Conservation (phyloP, 2,888 invertebrate species). For the Eumacrocentrus americanus region DNA sequence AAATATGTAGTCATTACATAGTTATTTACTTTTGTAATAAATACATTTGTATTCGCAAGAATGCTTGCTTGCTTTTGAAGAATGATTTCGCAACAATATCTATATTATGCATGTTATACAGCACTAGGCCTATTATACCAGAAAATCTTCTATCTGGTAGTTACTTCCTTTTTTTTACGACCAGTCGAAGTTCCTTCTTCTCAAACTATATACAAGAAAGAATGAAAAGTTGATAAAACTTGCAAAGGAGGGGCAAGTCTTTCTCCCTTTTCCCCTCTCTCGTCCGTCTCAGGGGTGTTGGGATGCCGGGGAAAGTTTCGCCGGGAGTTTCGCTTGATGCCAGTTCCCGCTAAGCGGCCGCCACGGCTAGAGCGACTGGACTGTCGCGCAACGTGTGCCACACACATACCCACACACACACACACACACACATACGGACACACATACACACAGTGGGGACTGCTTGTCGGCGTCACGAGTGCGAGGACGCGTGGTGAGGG, state of each 20-base stretch:
- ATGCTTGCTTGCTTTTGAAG: no score
- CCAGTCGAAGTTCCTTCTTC: background rate
- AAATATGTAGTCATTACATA: no score
- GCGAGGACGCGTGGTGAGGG: background rate
- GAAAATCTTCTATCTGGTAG: slow-evolving; percentile 5
- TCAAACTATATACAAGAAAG: slow-evolving; percentile 7
- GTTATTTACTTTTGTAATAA: no score
- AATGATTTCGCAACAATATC: no score
- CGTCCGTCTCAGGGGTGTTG: slow-evolving; percentile 33
- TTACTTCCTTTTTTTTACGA: slow-evolving; percentile 11
- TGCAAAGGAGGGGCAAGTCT: background rate
- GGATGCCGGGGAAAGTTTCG: slow-evolving; percentile 51
- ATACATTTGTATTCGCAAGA: no score
- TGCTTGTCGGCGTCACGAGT: background rate
- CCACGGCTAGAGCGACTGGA: slow-evolving; percentile 52
- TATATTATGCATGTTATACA: no score
- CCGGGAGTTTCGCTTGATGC: slow-evolving; percentile 36
- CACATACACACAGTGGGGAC: background rate
- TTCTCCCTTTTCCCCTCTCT: background rate
- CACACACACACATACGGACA: no score
- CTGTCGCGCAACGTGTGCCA: slow-evolving; percentile 3
- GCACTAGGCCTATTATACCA: no score
- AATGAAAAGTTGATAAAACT: slow-evolving; percentile 25
- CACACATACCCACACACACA: no score
- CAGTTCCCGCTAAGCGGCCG: slow-evolving; percentile 58